Base-by-base conservation (phyloP, 2,113 vertebrate species). In the Passer montanus region DNA sequence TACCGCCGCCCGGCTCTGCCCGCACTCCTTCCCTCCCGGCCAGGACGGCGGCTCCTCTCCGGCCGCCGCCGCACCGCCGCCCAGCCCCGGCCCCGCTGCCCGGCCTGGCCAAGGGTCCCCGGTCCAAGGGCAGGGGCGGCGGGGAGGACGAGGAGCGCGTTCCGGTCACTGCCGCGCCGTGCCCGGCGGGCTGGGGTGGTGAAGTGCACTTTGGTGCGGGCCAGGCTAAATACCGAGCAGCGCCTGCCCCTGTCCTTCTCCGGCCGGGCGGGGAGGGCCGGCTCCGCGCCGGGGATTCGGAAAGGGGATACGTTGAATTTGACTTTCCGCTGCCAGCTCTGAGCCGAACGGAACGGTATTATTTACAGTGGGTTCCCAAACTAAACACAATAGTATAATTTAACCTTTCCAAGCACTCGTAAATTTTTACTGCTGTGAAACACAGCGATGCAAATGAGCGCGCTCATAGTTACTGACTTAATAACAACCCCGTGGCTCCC, bases 331-430 rank as follows among this genome's bases (percentile, higher is more conserved):
- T 79, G 90, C 72, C 62, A 78, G 88, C 87, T 69, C 93, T 18
- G 87, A 89, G 94, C 69, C 93, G 69, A 91, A 67, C 62, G 92
- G 95, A 96, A 84, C 94, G 16, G 68, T 82, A 88, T 98, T 98
- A 98, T 98, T 98, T 98, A 98, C 97, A 97, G 94, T 93, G 96
- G 96, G 88, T 55, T 96, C 95, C 96, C 97, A 97, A 97, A 98
- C 97, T 97, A 98, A 98, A 98, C 98, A 98, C 98, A 98, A 98
- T 98, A 95, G 97, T 98, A 98, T 98, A 98, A 98, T 98, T 97
- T 98, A 98, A 98, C 97, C 97, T 98, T 98, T 98, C 97, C 97
- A 94, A 97, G 96, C 97, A 96, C 98, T 97, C 98, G 79, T 98
- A 98, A 98, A 98, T 98, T 98, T 98, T 98, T 98, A 98, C 97